phyloP scores from a whole-genome alignment of 2,113 vertebrate genomes.

The Chamaea fasciata region DNA sequence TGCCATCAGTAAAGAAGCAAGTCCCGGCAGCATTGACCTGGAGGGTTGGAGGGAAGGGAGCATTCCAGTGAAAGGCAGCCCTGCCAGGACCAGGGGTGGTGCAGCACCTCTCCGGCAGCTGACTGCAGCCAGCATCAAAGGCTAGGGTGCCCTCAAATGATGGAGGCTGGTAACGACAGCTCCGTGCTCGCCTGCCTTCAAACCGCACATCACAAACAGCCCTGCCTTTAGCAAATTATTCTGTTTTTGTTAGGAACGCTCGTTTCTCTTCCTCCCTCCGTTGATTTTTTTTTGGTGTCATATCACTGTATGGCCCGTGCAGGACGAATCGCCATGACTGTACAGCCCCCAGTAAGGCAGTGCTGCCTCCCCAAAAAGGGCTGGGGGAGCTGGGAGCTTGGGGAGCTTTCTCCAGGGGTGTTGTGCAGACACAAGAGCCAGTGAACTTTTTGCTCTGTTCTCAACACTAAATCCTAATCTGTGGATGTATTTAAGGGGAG shows the following conservation, averaged over 20 bases:
- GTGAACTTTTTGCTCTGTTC: background rate
- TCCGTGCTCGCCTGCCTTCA: conserved; percentile 6
- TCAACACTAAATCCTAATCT: background rate
- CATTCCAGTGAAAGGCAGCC: conserved; percentile 23
- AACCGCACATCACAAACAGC: background rate
- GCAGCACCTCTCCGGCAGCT: conserved; percentile 28
- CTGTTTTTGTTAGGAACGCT: conserved; percentile 11
- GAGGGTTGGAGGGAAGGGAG: background rate
- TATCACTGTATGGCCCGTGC: background rate
- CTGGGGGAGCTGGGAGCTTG: background rate
- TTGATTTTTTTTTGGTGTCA: background rate
- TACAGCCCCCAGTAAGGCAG: background rate
- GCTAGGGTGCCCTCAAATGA: conserved; percentile 62
- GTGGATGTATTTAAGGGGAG: background rate
- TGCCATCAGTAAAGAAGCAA: conserved; percentile 29
- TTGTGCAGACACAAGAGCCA: background rate
- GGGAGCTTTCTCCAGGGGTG: background rate
- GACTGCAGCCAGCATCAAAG: conserved; percentile 59
- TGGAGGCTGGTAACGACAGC: conserved; percentile 57
- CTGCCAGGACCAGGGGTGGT: conserved; percentile 9
- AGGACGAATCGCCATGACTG: background rate
- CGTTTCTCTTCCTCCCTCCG: background rate
- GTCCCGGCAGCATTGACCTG: conserved; percentile 32
- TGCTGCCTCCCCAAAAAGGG: background rate
- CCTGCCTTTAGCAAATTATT: background rate